phyloP scores from a whole-genome alignment of 2,888 invertebrate genomes.

The Trissolcus japonicus region DNA sequence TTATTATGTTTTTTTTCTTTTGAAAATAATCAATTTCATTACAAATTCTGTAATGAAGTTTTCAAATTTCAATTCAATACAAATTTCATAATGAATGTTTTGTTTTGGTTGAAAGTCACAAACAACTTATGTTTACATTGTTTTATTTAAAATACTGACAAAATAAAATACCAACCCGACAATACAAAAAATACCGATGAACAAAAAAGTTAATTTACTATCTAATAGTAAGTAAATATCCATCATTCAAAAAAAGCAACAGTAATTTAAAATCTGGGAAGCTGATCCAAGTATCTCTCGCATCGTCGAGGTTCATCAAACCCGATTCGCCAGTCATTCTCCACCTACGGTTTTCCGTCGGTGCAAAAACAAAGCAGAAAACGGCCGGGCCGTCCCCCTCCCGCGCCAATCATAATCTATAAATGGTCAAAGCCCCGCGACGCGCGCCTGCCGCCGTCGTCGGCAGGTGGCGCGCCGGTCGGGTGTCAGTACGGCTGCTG shows the following conservation, averaged over 20 bases:
- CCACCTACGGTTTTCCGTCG: not conserved
- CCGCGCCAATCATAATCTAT: constrained; percentile 20
- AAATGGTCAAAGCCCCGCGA: constrained; percentile 33
- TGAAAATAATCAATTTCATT: too few relatives aligned
- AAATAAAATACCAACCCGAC: too few relatives aligned
- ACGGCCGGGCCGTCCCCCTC: not conserved
- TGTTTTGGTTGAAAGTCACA: too few relatives aligned
- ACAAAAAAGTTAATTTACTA: not conserved
- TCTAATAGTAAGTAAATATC: too few relatives aligned
- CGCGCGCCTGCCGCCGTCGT: not conserved
- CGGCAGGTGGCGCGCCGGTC: constrained; percentile 8
- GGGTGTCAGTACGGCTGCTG: constrained; percentile 15
- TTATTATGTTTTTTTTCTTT: too few relatives aligned
- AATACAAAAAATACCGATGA: not conserved
- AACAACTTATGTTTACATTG: too few relatives aligned
- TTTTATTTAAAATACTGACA: too few relatives aligned
- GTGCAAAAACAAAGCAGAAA: constrained; percentile 3
- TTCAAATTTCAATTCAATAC: too few relatives aligned
- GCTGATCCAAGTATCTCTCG: not conserved
- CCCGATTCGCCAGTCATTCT: not conserved
- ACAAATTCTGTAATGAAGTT: too few relatives aligned
- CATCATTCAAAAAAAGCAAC: not conserved
- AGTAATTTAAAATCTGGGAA: not conserved
- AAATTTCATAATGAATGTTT: too few relatives aligned
- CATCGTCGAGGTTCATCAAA: not conserved